These are phyloP conservation scores for Pachypsylla venusta DNA, from an alignment of 1,140 invertebrate species.

Conservation along the genomic window DNA sequence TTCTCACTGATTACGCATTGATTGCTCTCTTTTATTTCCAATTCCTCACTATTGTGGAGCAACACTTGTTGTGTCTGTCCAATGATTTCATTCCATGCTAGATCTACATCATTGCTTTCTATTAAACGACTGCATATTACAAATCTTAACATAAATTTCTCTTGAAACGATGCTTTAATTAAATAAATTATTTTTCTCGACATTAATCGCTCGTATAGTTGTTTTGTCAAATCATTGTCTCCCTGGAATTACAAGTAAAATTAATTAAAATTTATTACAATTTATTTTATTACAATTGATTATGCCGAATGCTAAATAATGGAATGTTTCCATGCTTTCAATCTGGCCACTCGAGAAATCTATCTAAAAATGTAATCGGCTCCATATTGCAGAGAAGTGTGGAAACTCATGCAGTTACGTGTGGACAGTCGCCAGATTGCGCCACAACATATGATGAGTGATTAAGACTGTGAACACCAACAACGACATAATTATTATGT, in stretches of 20 bases:
- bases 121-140: slow-evolving; percentile 60
- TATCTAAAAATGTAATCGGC: too few species aligned
- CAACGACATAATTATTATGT: too few species aligned
- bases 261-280: slow-evolving; percentile 6
- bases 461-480: too few species aligned
- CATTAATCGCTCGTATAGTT: slow-evolving; percentile 57
- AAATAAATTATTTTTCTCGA: slow-evolving; percentile 68
- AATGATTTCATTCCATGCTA: slow-evolving; percentile 47
- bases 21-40: too few species aligned
- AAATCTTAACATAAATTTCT: slow-evolving; percentile 62
- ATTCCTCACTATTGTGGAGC: too few species aligned
- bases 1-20: too few species aligned
- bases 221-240: slow-evolving; percentile 52
- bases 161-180: slow-evolving; percentile 52
- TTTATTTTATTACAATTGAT: too few species aligned
- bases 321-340: not conserved
- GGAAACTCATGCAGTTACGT: too few species aligned
- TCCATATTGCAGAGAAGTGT: too few species aligned
- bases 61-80: not conserved
- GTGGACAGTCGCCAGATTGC: too few species aligned
- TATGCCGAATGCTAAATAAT: not conserved
- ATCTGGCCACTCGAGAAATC: not conserved
- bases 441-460: too few species aligned
- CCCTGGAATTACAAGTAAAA: slow-evolving; percentile 37
- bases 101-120: slow-evolving; percentile 53